Percentiles rank a stretch among this genome's conserved stretches.
Evolutionary conservation across 2,113 vertebrate species (phyloP).

Genomic region (Aramus guarauna): DNA sequence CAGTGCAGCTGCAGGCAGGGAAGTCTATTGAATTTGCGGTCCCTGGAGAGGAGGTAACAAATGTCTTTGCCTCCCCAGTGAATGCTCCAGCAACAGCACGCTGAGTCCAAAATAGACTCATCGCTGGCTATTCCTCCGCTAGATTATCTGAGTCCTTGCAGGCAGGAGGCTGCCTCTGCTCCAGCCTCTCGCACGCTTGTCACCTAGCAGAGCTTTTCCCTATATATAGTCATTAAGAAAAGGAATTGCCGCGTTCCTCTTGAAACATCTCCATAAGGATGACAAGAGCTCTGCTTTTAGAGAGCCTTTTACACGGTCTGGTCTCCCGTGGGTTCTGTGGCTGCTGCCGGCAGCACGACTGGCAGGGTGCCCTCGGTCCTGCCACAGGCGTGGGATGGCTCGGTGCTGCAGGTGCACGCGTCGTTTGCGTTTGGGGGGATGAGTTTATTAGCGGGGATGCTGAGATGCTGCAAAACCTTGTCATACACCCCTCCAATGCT

Average conservation of each 20-base stretch:
- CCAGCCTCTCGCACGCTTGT: neutral
- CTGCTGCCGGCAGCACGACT: neutral
- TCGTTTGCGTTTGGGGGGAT: neutral
- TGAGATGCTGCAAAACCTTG: neutral
- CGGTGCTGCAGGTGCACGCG: neutral
- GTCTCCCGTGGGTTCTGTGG: neutral
- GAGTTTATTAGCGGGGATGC: neutral
- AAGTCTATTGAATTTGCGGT: neutral
- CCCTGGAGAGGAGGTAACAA: slow-evolving; percentile 17
- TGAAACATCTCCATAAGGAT: neutral
- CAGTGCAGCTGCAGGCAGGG: neutral
- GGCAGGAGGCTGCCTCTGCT: neutral
- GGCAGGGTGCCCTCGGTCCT: neutral
- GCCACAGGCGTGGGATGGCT: fast-evolving
- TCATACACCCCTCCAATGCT: fast-evolving
- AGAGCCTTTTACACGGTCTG: neutral
- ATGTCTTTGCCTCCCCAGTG: neutral
- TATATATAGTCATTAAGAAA: neutral
- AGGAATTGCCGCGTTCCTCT: neutral
- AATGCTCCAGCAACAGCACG: neutral
- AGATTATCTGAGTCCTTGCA: neutral
- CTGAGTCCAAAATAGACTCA: slow-evolving; percentile 27
- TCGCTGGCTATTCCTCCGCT: neutral
- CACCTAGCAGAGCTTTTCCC: neutral
- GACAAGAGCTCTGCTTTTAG: neutral